Evolutionary conservation across 2,113 vertebrate genomes (phyloP), one percentile per base, ranked within the genome.

Genomic region (Emydura subglobosa): DNA sequence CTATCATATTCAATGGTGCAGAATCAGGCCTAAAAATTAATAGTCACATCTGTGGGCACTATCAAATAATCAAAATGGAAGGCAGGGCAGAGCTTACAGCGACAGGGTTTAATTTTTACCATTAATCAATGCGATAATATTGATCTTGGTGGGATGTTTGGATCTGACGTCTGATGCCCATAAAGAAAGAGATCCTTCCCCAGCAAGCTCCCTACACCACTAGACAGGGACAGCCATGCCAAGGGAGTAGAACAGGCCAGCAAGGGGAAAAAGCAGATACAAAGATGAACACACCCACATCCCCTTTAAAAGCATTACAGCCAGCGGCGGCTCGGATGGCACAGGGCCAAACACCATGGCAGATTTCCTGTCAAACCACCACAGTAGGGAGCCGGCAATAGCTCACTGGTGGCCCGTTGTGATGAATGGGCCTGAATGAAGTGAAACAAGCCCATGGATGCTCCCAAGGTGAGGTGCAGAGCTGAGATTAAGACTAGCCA

Each of bases 1-100:
- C 50, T 2, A 2, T 42, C 92, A 92, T 55, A 85, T 68, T 85
- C 91, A 91, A 68, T 86, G 65, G 19, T 61, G 90, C 47, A 86
- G 24, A 51, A 72, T 82, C 42, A 78, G 76, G 55, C 13, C 61
- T 39, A 86, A 19, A 74, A 95, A 96, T 90, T 39, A 90, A 65
- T 2, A 1, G 74, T 24, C 0, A 92, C 72, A 83, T 79, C 17
- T 7, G 54, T 82, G 76, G 89, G 50, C 4, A 1, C 11, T 86
- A 51, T 79, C 68, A 59, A 0, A 1, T 24, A 27, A 42, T 0
- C 54, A 57, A 79, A 89, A 88, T 68, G 0, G 65, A 11, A 78
- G 22, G 79, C 49, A 53, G 3, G 0, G 21, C 29, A 86, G 44
- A 11, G 22, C 83, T 44, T 47, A 50, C 72, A 80, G 39, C n/a